Percentiles rank a stretch among this genome's conserved stretches.
phyloP scores from a whole-genome alignment of 2,113 vertebrate genomes.

The Dryoscopus gambensis region DNA sequence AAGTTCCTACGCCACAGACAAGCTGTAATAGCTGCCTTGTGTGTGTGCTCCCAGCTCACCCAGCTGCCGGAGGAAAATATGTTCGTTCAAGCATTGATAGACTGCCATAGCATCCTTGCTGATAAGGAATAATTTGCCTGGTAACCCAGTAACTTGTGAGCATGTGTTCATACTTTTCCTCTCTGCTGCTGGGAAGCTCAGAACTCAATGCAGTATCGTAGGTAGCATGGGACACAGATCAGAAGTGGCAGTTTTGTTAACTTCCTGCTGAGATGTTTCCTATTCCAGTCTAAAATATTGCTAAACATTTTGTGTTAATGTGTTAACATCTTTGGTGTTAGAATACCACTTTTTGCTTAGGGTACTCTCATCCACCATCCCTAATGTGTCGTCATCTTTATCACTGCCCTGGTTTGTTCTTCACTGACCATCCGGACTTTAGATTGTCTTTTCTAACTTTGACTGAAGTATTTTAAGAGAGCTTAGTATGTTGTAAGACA shows the following conservation, averaged over 20 bases:
- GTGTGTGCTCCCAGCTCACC: not conserved
- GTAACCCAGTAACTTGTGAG: not conserved
- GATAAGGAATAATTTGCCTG: not conserved
- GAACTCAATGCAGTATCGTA: not conserved
- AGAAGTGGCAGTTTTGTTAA: not conserved
- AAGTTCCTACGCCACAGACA: not conserved
- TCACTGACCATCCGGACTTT: not conserved
- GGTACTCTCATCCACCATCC: not conserved
- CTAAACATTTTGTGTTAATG: not conserved
- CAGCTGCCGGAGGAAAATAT: not conserved
- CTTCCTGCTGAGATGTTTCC: not conserved
- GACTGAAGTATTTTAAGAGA: not conserved
- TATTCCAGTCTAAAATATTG: not conserved
- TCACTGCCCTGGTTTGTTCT: not conserved
- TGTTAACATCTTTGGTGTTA: not conserved
- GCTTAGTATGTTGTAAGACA: not conserved
- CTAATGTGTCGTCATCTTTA: not conserved
- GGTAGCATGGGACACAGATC: not conserved
- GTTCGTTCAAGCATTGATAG: not conserved
- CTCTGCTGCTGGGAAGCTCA: not conserved
- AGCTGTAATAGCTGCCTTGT: constrained; percentile 28
- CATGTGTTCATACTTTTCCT: not conserved
- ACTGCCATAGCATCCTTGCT: not conserved
- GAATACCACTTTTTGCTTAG: not conserved
- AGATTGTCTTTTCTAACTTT: not conserved